Base-by-base conservation (phyloP, 2,113 vertebrate species). In the Corapipo altera region DNA sequence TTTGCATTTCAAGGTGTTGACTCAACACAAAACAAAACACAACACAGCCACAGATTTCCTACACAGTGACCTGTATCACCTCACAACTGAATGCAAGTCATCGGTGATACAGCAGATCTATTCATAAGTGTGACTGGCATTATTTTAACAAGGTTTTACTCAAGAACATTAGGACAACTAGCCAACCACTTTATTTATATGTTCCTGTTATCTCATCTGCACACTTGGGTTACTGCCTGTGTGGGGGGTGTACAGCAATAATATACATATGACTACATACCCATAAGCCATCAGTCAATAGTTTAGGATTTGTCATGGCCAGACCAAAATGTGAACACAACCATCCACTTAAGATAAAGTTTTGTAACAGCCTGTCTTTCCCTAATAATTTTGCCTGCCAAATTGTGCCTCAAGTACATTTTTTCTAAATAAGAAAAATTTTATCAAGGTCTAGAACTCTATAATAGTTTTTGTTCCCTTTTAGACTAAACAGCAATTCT, bases 231-330 rank as follows among this genome's bases (percentile, higher is more conserved):
- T 44, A n/a, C 58, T 81, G 93, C 82, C 85, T 86, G 15, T 32
- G 35, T 9, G 19, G 57, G 61, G 85, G 93, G 95, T 59, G 90
- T 86, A 74, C 57, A 90, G 88, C 88, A 92, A 23, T 41, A 91
- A 94, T 7, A 97, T 11, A 96, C 87, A 87, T 65, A 91, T 78
- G 93, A 95, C 91, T 95, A 85, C 65, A 62, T 85, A 85, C 33
- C 91, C 77, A 89, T 65, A 84, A 94, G 62, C 46, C n/a, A 0
- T 49, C 67, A 66, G 75, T 69, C 49, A 83, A 86, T 55, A 80
- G 79, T 73, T 93, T 27, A 88, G 30, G 61, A 78, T 93, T 95
- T 92, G 86, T 78, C 84, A 72, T 13, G 37, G 73, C 43, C 86
- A 91, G 70, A 92, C 30, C 64, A 24, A 82, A 94, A 74, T 66